Percentiles rank a stretch among this genome's conserved stretches.
Evolutionary conservation across 2,888 invertebrate genomes (phyloP).

Genomic region (Hedya salicella): DNA sequence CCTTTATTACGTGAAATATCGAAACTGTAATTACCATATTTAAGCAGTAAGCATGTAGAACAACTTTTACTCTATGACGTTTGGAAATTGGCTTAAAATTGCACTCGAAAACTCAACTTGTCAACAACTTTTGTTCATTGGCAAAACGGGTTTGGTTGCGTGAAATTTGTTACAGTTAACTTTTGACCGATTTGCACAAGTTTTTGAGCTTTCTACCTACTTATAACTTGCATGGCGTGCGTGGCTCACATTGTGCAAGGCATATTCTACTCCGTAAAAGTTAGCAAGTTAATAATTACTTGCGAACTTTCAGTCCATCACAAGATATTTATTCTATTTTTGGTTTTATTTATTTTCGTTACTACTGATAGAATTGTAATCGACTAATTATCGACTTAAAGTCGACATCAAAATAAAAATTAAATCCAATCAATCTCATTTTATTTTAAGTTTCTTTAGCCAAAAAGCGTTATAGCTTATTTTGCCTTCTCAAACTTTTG

Average conservation of each 20-base stretch:
- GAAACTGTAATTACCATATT: constrained; percentile 43
- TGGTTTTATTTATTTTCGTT: too few species aligned
- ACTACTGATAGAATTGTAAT: too few species aligned
- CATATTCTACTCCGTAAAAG: not conserved
- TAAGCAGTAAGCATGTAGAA: constrained; percentile 42
- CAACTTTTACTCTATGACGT: constrained; percentile 44
- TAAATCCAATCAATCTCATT: not conserved
- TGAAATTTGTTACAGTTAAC: constrained; percentile 44
- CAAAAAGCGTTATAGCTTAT: constrained; percentile 23
- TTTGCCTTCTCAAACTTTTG: constrained; percentile 16
- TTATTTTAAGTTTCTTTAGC: constrained; percentile 8
- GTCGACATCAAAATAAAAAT: too few species aligned
- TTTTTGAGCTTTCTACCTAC: constrained; percentile 28
- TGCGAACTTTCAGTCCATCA: too few species aligned
- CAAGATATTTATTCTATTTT: too few species aligned
- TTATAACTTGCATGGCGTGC: constrained; percentile 20
- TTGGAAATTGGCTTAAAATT: constrained; percentile 43
- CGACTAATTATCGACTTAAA: too few species aligned
- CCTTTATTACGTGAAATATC: constrained; percentile 42
- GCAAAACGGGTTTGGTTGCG: constrained; percentile 41
- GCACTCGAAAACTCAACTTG: constrained; percentile 39
- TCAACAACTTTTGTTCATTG: constrained; percentile 42
- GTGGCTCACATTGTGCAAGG: constrained; percentile 3
- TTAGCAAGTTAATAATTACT: not conserved
- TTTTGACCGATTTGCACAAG: constrained; percentile 42